Evolutionary conservation across 2,888 invertebrate genomes (phyloP).

Genomic region (Folsomia candida): DNA sequence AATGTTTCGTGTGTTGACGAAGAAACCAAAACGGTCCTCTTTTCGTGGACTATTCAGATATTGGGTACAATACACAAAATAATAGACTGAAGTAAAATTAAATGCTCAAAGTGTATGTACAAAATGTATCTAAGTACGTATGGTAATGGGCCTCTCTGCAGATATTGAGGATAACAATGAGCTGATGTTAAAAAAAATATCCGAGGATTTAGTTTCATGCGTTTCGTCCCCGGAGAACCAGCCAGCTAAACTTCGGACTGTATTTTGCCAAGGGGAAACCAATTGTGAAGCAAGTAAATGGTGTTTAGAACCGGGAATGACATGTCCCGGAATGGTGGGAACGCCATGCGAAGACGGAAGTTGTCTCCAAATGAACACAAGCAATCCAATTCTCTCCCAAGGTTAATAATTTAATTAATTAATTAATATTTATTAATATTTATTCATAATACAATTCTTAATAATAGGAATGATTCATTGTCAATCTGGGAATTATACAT

Average conservation of each 20-base stretch:
- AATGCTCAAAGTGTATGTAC: too few species aligned
- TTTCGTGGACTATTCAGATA: conserved; percentile 31
- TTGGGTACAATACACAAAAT: conserved; percentile 15
- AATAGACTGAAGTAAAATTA: too few species aligned
- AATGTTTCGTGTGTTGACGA: conserved; percentile 17
- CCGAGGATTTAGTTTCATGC: conserved; percentile 15
- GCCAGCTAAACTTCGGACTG: conserved; percentile 12
- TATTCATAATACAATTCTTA: too few species aligned
- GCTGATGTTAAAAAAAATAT: conserved; percentile 13
- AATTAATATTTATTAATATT: too few species aligned
- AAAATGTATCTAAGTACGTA: too few species aligned
- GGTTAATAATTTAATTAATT: too few species aligned
- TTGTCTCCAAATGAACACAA: not conserved
- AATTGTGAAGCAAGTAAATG: conserved; percentile 31
- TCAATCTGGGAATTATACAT: conserved; percentile 26
- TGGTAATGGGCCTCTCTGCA: too few species aligned
- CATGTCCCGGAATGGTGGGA: too few species aligned
- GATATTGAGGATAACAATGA: conserved; percentile 20
- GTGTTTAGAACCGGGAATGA: conserved; percentile 23
- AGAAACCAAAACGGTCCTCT: not conserved
- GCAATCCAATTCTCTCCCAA: too few species aligned
- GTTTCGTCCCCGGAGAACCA: not conserved
- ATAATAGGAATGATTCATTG: conserved; percentile 37
- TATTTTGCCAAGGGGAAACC: conserved; percentile 30
- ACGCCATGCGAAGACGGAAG: too few species aligned